These are phyloP conservation scores for Pelodytes ibericus DNA, from an alignment of 2,797 vertebrate species.

Conservation along the genomic window DNA sequence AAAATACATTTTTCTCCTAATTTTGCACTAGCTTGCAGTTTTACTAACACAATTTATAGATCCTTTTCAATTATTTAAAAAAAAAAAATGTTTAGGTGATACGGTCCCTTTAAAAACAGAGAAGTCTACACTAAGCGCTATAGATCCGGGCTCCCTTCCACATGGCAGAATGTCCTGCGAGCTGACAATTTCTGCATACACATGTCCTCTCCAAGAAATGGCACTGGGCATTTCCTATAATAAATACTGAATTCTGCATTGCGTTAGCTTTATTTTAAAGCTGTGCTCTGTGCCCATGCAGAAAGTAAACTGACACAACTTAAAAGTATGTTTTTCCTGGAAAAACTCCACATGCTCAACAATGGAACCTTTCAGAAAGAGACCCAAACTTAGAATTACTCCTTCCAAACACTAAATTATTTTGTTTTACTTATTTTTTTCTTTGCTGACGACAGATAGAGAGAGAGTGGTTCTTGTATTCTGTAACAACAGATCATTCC, in stretches of 20 bases:
- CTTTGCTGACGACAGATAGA: conserved; percentile 35
- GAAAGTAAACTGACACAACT: conserved; percentile 46
- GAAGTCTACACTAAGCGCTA: background rate
- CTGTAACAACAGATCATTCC: conserved; percentile 7
- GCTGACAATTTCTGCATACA: background rate
- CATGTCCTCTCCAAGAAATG: conserved; percentile 14
- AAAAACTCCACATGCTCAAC: conserved; percentile 41
- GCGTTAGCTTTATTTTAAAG: conserved; percentile 20
- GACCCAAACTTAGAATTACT: conserved; percentile 7
- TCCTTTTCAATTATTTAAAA: too few relatives aligned
- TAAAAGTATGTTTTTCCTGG: conserved; percentile 56
- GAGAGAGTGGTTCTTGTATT: conserved; percentile 15
- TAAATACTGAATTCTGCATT: conserved; percentile 3
- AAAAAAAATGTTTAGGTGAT: too few relatives aligned
- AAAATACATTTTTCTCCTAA: too few relatives aligned
- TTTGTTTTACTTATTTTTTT: conserved; percentile 36
- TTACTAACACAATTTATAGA: too few relatives aligned
- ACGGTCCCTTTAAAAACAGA: background rate
- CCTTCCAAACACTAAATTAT: conserved; percentile 24
- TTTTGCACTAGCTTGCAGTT: too few relatives aligned
- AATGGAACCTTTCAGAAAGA: conserved; percentile 50
- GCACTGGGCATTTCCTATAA: conserved; percentile 9
- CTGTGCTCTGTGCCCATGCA: conserved; percentile 14
- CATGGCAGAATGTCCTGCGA: too few relatives aligned
- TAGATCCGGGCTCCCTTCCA: background rate